These are phyloP conservation scores for Zosterops hypoxanthus DNA, from an alignment of 2,113 vertebrate genomes.

Conservation along the genomic window DNA sequence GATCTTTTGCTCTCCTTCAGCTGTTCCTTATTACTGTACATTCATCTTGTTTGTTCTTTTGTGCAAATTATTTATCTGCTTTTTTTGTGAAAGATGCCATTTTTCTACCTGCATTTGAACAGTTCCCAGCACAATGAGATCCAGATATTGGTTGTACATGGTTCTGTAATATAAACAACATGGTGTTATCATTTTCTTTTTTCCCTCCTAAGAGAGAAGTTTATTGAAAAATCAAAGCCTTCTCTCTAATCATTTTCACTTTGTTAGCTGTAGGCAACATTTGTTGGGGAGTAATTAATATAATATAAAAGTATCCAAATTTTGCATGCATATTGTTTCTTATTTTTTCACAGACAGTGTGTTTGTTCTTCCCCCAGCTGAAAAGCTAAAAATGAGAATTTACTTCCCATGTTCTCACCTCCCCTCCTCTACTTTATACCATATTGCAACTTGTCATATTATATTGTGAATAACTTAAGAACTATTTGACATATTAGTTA, in stretches of 20 bases:
- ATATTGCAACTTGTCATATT: slow-evolving; percentile 48
- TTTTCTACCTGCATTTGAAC: slow-evolving; percentile 30
- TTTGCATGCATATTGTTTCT: slow-evolving; percentile 50
- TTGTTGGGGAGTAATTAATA: slow-evolving; percentile 44
- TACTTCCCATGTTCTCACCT: slow-evolving; percentile 16
- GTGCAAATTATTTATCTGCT: neutral
- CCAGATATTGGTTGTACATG: neutral
- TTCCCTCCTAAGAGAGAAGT: neutral
- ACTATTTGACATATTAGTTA: slow-evolving; percentile 30
- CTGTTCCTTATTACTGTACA: neutral
- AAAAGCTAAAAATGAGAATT: slow-evolving; percentile 40
- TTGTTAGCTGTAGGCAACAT: slow-evolving; percentile 54
- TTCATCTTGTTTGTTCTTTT: neutral
- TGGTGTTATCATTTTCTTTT: neutral
- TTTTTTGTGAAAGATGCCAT: neutral
- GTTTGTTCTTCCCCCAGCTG: slow-evolving; percentile 1
- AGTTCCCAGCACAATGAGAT: neutral
- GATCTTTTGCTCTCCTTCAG: neutral
- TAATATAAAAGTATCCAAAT: slow-evolving; percentile 38
- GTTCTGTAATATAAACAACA: neutral
- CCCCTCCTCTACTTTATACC: neutral
- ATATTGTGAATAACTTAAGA: slow-evolving; percentile 12
- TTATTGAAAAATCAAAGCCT: slow-evolving; percentile 57
- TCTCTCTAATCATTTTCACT: slow-evolving; percentile 5
- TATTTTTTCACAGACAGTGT: slow-evolving; percentile 2